phyloP scores from a whole-genome alignment of 2,113 vertebrate species.

The Hyla sarda region DNA sequence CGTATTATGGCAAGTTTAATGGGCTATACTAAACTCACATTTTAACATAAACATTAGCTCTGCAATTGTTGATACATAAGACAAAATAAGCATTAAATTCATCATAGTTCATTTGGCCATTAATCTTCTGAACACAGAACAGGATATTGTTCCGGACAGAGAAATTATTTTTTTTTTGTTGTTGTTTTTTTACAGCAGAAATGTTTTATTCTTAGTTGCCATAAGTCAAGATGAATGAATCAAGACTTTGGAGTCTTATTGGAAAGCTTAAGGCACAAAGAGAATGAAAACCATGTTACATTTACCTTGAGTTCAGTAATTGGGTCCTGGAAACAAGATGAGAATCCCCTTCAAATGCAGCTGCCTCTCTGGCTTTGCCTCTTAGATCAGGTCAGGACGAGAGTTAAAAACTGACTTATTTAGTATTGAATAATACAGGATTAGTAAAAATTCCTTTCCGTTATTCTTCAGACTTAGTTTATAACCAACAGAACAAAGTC shows the following conservation, averaged over 20 bases:
- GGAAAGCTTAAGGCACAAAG: constrained; percentile 59
- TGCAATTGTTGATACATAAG: neutral
- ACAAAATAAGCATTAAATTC: constrained; percentile 9
- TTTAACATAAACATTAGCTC: neutral
- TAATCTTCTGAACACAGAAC: neutral
- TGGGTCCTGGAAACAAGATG: constrained; percentile 72
- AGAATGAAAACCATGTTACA: constrained; percentile 67
- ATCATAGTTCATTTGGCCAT: neutral
- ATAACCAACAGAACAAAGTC: constrained; percentile 65
- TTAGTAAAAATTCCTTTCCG: constrained; percentile 67
- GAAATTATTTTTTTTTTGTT: constrained; percentile 20
- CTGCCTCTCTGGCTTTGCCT: constrained; percentile 72
- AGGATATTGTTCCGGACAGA: neutral
- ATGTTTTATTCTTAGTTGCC: neutral
- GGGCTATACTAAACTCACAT: neutral
- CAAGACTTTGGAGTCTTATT: neutral
- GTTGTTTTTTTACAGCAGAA: neutral
- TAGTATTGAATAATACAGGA: constrained; percentile 70
- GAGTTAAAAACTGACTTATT: constrained; percentile 73
- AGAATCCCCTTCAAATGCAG: constrained; percentile 70
- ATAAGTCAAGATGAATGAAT: neutral
- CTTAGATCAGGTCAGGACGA: constrained; percentile 79
- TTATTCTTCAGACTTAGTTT: constrained; percentile 64
- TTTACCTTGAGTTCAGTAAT: constrained; percentile 72
- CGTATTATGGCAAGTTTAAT: no score